Evolutionary conservation across 2,888 invertebrate species (phyloP), one percentile per base, ranked within the genome.

Genomic region (Adela reaumurella): DNA sequence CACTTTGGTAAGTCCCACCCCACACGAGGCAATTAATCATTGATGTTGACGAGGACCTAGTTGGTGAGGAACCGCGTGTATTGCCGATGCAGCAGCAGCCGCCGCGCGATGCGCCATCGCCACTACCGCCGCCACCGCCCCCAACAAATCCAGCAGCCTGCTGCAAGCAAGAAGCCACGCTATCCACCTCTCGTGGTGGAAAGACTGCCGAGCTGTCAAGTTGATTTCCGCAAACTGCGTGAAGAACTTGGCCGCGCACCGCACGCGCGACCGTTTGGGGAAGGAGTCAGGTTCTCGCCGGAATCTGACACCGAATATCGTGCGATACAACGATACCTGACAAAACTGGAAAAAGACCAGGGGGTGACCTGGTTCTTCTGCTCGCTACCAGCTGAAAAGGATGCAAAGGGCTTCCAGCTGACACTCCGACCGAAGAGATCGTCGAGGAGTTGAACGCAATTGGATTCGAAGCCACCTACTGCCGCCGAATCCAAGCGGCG

Each of bases 241-340:
- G n/a, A n/a, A n/a, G n/a, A n/a, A n/a, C n/a, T 47, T 46, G 47
- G 49, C 45, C 41, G 51, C 24, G 42, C 48, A 62, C 52, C 47
- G 59, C 43, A 24, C 17, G 44, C 48, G 18, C 43, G 48, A 43
- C 28, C 48, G 6, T 44, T 17, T 16, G 28, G 28, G 10, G 29
- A 29, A 11, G 44, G 48, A 3, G 16, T 48, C 24, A 24, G 29
- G 10, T 44, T 48, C 17, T 14, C 19, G n/a, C 44, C 48, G 2
- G 14, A 17, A 10, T 5, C 16, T 8, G 29, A 43, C 5, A 19
- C 43, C 17, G 48, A 48, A 16, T 44, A 28, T 29, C 28, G 48
- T 2, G 8, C 28, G 6, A 2, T 44, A 11, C 44, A 44, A 17
- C 3, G 8, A 11, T 47, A 48, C 19, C 48, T 48, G 16, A 16